phyloP scores from a whole-genome alignment of 1,140 invertebrate genomes.

The Mizuhopecten yessoensis region DNA sequence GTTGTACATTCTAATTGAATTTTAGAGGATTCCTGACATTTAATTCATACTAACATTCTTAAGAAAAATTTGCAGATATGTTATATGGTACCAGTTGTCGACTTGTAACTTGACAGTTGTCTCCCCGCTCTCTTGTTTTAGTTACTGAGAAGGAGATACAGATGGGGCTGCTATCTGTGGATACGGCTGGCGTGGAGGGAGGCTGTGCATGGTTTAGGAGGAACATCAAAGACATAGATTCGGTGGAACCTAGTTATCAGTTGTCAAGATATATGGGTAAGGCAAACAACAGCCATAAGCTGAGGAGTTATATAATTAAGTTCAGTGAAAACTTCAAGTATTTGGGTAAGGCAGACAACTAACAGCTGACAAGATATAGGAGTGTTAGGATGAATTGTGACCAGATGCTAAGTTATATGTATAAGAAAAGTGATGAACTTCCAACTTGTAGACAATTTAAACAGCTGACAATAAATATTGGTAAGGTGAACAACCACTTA shows the following conservation, averaged over 20 bases:
- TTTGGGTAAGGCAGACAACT: no score
- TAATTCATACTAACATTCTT: neutral
- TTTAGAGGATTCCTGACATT: neutral
- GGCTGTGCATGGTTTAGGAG: conserved; percentile 72
- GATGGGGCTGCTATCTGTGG: conserved; percentile 59
- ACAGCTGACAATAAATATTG: no score
- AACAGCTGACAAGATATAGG: no score
- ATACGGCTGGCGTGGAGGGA: conserved; percentile 2
- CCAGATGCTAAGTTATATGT: no score
- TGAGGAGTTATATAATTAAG: no score
- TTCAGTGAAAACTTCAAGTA: no score
- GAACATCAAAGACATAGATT: conserved; percentile 67
- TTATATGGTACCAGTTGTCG: neutral
- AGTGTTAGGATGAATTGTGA: no score
- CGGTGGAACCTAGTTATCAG: conserved; percentile 53
- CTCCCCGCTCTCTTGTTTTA: conserved; percentile 47
- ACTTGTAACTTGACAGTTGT: neutral
- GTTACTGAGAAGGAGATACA: conserved; percentile 71
- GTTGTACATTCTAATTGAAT: no score
- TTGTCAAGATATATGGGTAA: conserved; percentile 65
- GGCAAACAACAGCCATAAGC: no score
- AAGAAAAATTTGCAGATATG: neutral
- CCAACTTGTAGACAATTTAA: no score
- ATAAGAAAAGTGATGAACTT: no score
- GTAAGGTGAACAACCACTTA: no score